Evolutionary conservation across 2,797 vertebrate species (phyloP).

Genomic region (Geotria australis): DNA sequence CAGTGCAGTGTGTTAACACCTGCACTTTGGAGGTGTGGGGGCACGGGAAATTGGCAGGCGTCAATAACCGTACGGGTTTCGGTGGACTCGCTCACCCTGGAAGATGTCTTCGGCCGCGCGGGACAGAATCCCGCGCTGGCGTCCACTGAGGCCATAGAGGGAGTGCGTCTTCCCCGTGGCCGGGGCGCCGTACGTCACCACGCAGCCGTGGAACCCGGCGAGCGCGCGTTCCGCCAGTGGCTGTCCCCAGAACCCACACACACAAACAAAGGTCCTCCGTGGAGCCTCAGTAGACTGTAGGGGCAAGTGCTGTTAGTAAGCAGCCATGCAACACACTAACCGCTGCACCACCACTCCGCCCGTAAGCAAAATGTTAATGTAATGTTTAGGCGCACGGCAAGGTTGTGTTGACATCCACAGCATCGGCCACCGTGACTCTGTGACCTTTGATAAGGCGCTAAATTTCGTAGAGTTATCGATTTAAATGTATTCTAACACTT

Average conservation of each 20-base stretch:
- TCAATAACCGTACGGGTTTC: too few species aligned
- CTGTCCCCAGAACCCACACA: constrained; percentile 1
- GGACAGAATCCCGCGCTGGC: constrained; percentile 6
- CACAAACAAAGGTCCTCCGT: too few species aligned
- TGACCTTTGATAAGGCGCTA: too few species aligned
- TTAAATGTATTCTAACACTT: too few species aligned
- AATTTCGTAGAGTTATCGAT: background rate
- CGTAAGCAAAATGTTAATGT: background rate
- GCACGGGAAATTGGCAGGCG: too few species aligned
- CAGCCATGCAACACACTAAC: too few species aligned
- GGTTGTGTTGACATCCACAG: too few species aligned
- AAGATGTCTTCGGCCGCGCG: constrained; percentile 8
- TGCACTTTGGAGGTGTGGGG: too few species aligned
- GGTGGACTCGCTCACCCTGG: constrained; percentile 3
- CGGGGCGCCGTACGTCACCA: constrained; percentile 6
- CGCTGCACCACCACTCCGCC: background rate
- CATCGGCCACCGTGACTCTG: too few species aligned
- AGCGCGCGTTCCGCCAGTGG: constrained; percentile 8
- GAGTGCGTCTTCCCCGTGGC: constrained; percentile 5
- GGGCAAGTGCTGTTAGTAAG: too few species aligned
- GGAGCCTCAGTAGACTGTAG: too few species aligned
- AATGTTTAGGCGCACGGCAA: background rate
- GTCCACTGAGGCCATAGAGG: constrained; percentile 3
- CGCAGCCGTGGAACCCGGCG: constrained; percentile 9
- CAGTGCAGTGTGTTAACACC: too few species aligned